Base-by-base conservation (phyloP, 2,797 vertebrate species). In the Gambelia wislizenii region DNA sequence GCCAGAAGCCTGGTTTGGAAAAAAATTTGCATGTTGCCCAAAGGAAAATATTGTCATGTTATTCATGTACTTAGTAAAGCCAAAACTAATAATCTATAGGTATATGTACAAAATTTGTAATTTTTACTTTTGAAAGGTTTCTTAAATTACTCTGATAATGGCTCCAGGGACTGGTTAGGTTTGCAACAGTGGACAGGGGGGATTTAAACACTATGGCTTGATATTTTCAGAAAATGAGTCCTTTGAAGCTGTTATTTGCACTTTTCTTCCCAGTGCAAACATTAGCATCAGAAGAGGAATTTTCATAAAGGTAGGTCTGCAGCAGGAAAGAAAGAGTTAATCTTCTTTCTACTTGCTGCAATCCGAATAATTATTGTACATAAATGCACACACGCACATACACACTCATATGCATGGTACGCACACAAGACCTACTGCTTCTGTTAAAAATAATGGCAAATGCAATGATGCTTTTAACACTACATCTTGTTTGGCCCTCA, bases 1-100 rank as follows among this genome's bases (percentile, higher is more conserved):
- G 81, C 25, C 64, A 92, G 84, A 88, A 44, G 13, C 30, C 56
- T 87, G 25, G 69, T 80, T 94, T 36, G 83, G 4, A 22, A 8
- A 36, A 54, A 87, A 14, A 79, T 78, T 44, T 49, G 49, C 52
- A 10, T 44, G 42, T 30, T 61, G 52, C 86, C 86, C 86, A 54
- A 64, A 0, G 70, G 83, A 87, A 69, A 89, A 79, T 47, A 54
- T 69, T 86, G 83, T 30, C 5, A 14, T 78, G 47, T 84, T 69
- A n/a, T 49, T 81, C n/a, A 9, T 52, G n/a, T 8, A 54, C 70
- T 33, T 83, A 56, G 49, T 54, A 36, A 83, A 52, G 44, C 82
- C 78, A 33, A 76, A 33, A 75, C 54, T 56, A 56, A 69, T 56
- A 36, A 5, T 8, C 44, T 20, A 7, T 76, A 25, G 27, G 30